Evolutionary conservation across 2,888 invertebrate species (phyloP), one percentile per base, ranked within the genome.

Genomic region (Alloplasta piceator): DNA sequence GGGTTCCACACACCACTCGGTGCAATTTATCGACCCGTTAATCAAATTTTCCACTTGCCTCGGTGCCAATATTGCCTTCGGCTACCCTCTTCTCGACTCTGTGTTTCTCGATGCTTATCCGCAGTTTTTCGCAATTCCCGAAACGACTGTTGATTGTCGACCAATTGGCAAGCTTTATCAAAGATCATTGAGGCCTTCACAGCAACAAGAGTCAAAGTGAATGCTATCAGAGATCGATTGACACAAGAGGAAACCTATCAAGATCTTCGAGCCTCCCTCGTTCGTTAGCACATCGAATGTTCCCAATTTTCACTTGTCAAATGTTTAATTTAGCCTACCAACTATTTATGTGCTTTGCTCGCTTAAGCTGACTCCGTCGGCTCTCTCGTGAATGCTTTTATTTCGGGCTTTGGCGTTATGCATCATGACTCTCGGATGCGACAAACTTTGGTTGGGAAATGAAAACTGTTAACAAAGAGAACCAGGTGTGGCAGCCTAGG

Each of bases 101-200:
- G 46, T 72, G 46, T 46, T 56, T 60, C 9, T 52, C 52, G 43
- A 55, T 43, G 36, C 67, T 48, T 39, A 55, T 64, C 55, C 12
- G 73, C 73, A 60, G 55, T 63, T 55, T 26, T 50, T 82, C 80
- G 68, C 78, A 81, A 68, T 80, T 76, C 67, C 80, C 83, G 85
- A 83, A 88, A 87, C 88, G 86, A 86, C 84, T 85, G 85, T 85
- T 26, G 26, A 26, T 26, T 26, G 26, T 26, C 26, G 26, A 26
- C 26, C 26, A 26, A 26, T 26, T 26, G 26, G 26, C 26, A 26
- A 26, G 26, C 26, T 26, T 3, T 26, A 26, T 26, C 26, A 26
- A 26, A 26, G 26, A 26, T 26, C 26, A 26, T 26, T 26, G 26
- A 26, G 26, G 26, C 26, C 3, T 26, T 3, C 26, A 26, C 26